phyloP scores from a whole-genome alignment of 2,888 invertebrate genomes.

The Euzophera pinguis region DNA sequence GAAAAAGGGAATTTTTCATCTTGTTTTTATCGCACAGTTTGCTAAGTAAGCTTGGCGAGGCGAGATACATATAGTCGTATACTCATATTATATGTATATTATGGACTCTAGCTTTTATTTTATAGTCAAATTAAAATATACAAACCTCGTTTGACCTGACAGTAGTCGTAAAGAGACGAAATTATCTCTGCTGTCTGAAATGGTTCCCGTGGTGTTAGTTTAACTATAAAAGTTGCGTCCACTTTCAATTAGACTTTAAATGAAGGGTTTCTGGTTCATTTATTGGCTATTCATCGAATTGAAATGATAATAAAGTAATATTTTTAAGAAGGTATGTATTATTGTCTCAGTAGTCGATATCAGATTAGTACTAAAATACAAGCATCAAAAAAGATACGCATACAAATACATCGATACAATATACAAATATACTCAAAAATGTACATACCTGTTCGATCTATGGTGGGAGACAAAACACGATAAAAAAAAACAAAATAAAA shows the following conservation, averaged over 20 bases:
- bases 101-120: conserved; percentile 1
- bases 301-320: no score
- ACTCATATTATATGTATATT: neutral
- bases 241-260: neutral
- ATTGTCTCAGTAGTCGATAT: no score
- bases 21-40: conserved; percentile 16
- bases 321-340: no score
- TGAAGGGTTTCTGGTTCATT: neutral
- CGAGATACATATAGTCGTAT: neutral
- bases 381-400: no score
- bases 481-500: no score
- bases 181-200: conserved; percentile 16
- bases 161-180: conserved; percentile 19
- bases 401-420: no score
- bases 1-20: conserved; percentile 10
- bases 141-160: conserved; percentile 16
- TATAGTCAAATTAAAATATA: neutral
- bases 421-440: no score
- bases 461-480: no score
- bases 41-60: conserved; percentile 12
- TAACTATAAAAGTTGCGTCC: neutral
- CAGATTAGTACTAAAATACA: no score
- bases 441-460: no score
- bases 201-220: neutral
- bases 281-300: neutral